Conservation (phyloP, 1,140 invertebrate genomes). For the Ditylenchus dipsaci region DNA sequence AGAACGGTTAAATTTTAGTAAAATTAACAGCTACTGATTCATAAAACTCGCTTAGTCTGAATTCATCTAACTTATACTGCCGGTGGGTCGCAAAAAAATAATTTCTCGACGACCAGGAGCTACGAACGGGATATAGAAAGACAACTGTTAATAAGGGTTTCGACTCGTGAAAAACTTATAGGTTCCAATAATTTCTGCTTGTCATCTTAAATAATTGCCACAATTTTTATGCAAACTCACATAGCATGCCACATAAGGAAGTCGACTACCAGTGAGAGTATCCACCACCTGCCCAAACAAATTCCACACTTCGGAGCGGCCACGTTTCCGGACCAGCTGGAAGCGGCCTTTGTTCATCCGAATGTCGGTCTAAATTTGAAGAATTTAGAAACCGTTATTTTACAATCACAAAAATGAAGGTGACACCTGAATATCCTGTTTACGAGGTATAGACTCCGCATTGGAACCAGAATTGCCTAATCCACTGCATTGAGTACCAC, state of each 20-base stretch:
- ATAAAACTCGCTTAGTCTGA: too few relatives aligned
- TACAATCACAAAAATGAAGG: background rate
- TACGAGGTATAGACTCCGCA: conserved; percentile 48
- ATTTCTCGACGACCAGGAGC: too few relatives aligned
- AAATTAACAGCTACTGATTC: too few relatives aligned
- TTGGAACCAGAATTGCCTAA: background rate
- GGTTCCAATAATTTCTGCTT: too few relatives aligned
- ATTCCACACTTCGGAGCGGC: conserved; percentile 57
- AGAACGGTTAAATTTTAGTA: too few relatives aligned
- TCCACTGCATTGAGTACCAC: conserved; percentile 8
- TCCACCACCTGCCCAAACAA: conserved; percentile 56
- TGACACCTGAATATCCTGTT: conserved; percentile 47
- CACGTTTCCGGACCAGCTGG: conserved; percentile 51
- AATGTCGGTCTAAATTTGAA: conserved; percentile 42
- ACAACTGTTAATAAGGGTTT: too few relatives aligned
- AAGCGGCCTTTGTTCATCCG: conserved; percentile 50
- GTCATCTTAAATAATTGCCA: too few relatives aligned
- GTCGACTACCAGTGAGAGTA: conserved; percentile 43
- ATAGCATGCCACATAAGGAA: conserved; percentile 55
- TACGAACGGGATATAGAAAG: too few relatives aligned
- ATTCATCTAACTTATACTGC: too few relatives aligned
- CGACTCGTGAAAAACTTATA: too few relatives aligned
- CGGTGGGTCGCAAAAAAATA: too few relatives aligned
- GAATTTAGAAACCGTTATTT: conserved; percentile 13
- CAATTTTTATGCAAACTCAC: background rate